Conservation (phyloP, 2,797 vertebrate species). For the Coendou prehensilis region DNA sequence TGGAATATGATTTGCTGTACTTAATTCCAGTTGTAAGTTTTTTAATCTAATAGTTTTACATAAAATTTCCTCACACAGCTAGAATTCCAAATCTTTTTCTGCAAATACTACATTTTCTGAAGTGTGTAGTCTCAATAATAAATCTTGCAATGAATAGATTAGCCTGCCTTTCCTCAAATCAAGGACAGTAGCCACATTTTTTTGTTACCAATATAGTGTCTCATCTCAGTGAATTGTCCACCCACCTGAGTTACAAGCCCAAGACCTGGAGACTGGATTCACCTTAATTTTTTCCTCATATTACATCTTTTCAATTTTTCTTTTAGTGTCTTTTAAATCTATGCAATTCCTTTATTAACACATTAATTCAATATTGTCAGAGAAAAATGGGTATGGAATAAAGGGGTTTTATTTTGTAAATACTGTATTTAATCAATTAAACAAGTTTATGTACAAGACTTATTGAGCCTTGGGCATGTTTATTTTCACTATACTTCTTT, state of each 20-base stretch:
- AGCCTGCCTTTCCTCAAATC: not conserved
- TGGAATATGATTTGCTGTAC: slow-evolving; percentile 61
- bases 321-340: not conserved
- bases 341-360: not conserved
- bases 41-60: slow-evolving; percentile 19
- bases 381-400: not conserved
- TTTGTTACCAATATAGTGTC: not conserved
- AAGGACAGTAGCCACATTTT: not conserved
- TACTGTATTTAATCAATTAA: not conserved
- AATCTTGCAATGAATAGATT: not conserved
- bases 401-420: slow-evolving; percentile 12
- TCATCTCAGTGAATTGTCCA: not conserved
- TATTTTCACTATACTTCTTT: not conserved
- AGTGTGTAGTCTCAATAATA: slow-evolving; percentile 34
- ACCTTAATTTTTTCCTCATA: not conserved
- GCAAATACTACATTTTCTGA: slow-evolving; percentile 61
- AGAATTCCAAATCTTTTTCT: slow-evolving; percentile 48
- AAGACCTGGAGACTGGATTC: not conserved
- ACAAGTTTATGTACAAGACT: not conserved
- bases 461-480: not conserved
- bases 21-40: slow-evolving; percentile 55
- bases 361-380: not conserved
- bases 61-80: slow-evolving; percentile 53
- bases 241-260: not conserved
- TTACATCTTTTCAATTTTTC: not conserved